A percentile compares a stretch with the other conserved stretches of the same genome.
phyloP scores from a whole-genome alignment of 2,888 invertebrate genomes.

The Xestia c-nigrum region DNA sequence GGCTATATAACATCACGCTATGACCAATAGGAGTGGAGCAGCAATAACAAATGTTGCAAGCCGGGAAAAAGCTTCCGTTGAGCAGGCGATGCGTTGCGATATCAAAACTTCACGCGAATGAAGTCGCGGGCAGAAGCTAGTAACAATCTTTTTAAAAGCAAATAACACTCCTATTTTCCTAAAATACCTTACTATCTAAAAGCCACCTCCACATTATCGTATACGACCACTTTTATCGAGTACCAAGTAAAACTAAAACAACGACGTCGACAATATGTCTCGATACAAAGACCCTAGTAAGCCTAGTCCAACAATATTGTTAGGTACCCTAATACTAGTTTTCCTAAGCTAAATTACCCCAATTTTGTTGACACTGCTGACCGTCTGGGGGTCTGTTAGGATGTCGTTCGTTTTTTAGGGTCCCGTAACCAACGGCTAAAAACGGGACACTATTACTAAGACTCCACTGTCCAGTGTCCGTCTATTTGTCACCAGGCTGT shows the following conservation, averaged over 20 bases:
- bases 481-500: too few relatives aligned
- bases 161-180: background rate
- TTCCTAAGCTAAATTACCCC: constrained; percentile 12
- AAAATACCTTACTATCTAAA: background rate
- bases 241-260: background rate
- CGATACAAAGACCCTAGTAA: background rate
- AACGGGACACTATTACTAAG: too few relatives aligned
- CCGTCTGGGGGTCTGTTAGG: background rate
- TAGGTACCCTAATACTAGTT: background rate
- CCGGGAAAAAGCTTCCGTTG: too few relatives aligned
- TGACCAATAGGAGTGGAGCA: too few relatives aligned
- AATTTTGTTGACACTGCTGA: constrained; percentile 12
- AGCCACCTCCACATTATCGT: background rate
- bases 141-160: background rate
- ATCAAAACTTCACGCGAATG: too few relatives aligned
- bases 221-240: background rate
- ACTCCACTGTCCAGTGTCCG: too few relatives aligned
- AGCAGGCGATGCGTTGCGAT: too few relatives aligned
- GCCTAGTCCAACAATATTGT: constrained; percentile 2
- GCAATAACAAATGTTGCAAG: too few relatives aligned
- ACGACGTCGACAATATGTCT: background rate
- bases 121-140: too few relatives aligned
- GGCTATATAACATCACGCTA: too few relatives aligned
- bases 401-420: background rate
- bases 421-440: too few relatives aligned